These are phyloP conservation scores for Hipposideros armiger DNA, from an alignment of 2,113 vertebrate genomes.

Conservation along the genomic window DNA sequence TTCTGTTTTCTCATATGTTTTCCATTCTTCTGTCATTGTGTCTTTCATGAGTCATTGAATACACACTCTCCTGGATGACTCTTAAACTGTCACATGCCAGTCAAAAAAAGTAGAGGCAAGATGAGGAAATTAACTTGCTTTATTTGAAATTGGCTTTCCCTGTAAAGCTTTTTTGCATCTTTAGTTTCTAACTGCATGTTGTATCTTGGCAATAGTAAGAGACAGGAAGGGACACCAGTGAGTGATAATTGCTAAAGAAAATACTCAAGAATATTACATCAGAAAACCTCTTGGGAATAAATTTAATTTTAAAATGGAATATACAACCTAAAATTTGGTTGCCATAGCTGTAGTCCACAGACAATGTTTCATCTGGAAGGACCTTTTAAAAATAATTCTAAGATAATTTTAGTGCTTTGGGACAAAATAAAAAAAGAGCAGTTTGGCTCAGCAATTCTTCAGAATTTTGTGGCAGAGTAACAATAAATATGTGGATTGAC, in stretches of 20 bases:
- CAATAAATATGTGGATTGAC: conserved; percentile 65
- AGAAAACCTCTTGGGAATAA: background rate
- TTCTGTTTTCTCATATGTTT: conserved; percentile 84
- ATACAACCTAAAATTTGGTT: background rate
- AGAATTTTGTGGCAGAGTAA: conserved; percentile 59
- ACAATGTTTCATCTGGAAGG: conserved; percentile 41
- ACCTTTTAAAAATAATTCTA: background rate
- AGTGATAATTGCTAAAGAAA: conserved; percentile 14
- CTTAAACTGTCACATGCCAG: conserved; percentile 83
- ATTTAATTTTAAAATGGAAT: conserved; percentile 55
- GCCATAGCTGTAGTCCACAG: background rate
- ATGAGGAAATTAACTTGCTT: conserved; percentile 77
- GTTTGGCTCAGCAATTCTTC: conserved; percentile 63
- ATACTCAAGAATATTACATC: conserved; percentile 5
- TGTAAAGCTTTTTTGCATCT: conserved; percentile 39
- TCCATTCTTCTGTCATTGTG: conserved; percentile 78
- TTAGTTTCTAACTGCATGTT: conserved; percentile 66
- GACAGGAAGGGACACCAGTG: background rate
- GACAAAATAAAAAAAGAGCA: conserved; percentile 34
- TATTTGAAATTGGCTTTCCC: conserved; percentile 77
- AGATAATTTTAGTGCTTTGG: conserved; percentile 60
- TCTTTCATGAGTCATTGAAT: conserved; percentile 84
- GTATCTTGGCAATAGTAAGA: conserved; percentile 72
- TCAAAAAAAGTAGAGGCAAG: conserved; percentile 80
- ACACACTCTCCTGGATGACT: conserved; percentile 79